Evolutionary conservation across 2,888 invertebrate genomes (phyloP).

Genomic region (Nezara viridula): DNA sequence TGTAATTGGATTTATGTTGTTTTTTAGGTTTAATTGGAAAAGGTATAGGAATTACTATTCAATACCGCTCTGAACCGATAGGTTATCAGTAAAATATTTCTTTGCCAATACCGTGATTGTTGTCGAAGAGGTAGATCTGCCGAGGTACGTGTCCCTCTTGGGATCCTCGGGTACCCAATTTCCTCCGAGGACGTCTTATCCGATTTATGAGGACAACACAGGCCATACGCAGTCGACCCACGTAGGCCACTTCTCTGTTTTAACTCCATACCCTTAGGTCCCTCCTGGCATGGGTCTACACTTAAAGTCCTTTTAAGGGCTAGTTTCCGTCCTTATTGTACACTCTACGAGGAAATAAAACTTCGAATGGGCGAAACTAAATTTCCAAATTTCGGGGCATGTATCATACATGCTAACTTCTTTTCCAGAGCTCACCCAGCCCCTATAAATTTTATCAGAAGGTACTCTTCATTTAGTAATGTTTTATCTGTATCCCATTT

Average conservation of each 20-base stretch:
- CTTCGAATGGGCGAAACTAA: background rate
- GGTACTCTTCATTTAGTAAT: too few relatives aligned
- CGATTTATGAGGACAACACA: conserved; percentile 45
- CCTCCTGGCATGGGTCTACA: background rate
- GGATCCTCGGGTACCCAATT: conserved; percentile 7
- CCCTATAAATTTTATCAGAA: too few relatives aligned
- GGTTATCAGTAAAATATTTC: conserved; percentile 29
- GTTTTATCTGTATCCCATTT: too few relatives aligned
- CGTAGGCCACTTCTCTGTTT: conserved; percentile 31
- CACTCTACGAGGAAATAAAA: background rate
- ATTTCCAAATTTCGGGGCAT: background rate
- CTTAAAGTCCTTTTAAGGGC: background rate
- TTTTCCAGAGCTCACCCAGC: too few relatives aligned
- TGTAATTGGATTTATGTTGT: too few relatives aligned
- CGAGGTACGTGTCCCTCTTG: background rate
- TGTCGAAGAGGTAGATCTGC: background rate
- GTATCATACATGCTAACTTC: too few relatives aligned
- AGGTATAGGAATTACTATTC: background rate
- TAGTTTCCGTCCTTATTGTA: background rate
- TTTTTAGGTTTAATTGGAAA: conserved; percentile 4
- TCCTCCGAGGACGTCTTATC: conserved; percentile 27
- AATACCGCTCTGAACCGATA: background rate
- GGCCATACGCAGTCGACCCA: conserved; percentile 7
- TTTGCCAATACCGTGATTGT: conserved; percentile 29
- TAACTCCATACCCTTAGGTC: conserved; percentile 21